Conservation (phyloP, 2,888 invertebrate genomes). For the Diloba caeruleocephala region DNA sequence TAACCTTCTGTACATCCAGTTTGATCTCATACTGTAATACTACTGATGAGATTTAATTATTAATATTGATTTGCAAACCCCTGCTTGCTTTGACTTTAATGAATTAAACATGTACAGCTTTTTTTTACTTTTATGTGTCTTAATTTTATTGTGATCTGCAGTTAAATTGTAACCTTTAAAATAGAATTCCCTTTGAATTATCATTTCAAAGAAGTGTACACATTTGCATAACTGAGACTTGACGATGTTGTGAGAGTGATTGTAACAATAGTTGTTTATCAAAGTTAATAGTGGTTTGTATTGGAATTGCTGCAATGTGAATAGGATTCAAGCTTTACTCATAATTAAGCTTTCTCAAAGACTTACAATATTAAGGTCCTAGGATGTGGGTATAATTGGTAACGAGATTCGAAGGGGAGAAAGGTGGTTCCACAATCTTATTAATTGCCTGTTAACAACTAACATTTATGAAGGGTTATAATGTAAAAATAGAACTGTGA, state of each 20-base stretch:
- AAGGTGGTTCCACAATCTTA: constrained; percentile 6
- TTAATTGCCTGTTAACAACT: constrained; percentile 8
- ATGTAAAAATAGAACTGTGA: constrained; percentile 25
- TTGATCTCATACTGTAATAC: constrained; percentile 47
- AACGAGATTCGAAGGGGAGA: constrained; percentile 33
- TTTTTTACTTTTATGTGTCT: constrained; percentile 1
- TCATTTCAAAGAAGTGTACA: constrained; percentile 31
- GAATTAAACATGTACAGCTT: constrained; percentile 11
- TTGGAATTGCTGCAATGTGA: constrained; percentile 60
- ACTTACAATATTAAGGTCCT: constrained; percentile 50
- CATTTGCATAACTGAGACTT: constrained; percentile 53
- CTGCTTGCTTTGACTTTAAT: constrained; percentile 1
- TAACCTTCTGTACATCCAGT: constrained; percentile 38
- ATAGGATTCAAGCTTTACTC: constrained; percentile 51
- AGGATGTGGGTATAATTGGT: constrained; percentile 43
- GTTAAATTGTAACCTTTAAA: background rate
- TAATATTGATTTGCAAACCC: constrained; percentile 11
- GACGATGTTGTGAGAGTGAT: constrained; percentile 53
- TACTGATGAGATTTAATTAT: constrained; percentile 31
- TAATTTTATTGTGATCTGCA: background rate
- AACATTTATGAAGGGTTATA: constrained; percentile 7
- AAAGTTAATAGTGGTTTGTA: constrained; percentile 55
- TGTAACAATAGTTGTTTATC: constrained; percentile 54
- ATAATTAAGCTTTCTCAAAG: constrained; percentile 54
- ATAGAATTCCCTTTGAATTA: constrained; percentile 17